phyloP scores from a whole-genome alignment of 2,888 invertebrate species.

The Synanthedon formicaeformis region DNA sequence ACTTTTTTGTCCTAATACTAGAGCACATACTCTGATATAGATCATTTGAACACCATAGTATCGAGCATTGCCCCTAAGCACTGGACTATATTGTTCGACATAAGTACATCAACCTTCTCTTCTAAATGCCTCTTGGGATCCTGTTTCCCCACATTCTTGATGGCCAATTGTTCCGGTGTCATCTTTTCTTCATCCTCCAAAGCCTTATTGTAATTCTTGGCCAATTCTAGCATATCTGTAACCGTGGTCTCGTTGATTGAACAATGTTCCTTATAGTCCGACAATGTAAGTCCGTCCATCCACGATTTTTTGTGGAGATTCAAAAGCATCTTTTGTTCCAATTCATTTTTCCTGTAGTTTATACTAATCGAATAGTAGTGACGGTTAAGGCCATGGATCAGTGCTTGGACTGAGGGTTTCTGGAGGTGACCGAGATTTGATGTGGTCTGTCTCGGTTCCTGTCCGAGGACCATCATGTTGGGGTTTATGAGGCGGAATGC shows the following conservation, averaged over 20 bases:
- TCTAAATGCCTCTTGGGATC: conserved; percentile 99
- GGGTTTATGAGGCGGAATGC: conserved; percentile 99
- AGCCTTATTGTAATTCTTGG: conserved; percentile 98
- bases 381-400: conserved; percentile 98
- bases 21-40: conserved; percentile 12
- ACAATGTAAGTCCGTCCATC: conserved; percentile 94
- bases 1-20: conserved; percentile 33
- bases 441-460: conserved; percentile 98
- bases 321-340: conserved; percentile 98
- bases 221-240: conserved; percentile 95
- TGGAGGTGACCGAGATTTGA: conserved; percentile 98
- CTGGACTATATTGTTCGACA: conserved; percentile 98
- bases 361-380: conserved; percentile 99
- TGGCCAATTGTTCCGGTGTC: conserved; percentile 98
- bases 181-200: conserved; percentile 99
- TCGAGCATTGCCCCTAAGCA: conserved; percentile 97
- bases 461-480: conserved; percentile 98
- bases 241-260: conserved; percentile 94
- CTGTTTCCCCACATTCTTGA: conserved; percentile 99
- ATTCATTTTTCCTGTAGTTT: conserved; percentile 98
- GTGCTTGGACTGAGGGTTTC: conserved; percentile 98
- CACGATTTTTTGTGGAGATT: conserved; percentile 99
- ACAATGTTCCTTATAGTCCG: conserved; percentile 94
- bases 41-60: conserved; percentile 68
- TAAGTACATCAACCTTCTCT: conserved; percentile 96